Percentiles rank a stretch among this genome's conserved stretches.
phyloP scores from a whole-genome alignment of 2,888 invertebrate genomes.

The Hylaea fasciaria region DNA sequence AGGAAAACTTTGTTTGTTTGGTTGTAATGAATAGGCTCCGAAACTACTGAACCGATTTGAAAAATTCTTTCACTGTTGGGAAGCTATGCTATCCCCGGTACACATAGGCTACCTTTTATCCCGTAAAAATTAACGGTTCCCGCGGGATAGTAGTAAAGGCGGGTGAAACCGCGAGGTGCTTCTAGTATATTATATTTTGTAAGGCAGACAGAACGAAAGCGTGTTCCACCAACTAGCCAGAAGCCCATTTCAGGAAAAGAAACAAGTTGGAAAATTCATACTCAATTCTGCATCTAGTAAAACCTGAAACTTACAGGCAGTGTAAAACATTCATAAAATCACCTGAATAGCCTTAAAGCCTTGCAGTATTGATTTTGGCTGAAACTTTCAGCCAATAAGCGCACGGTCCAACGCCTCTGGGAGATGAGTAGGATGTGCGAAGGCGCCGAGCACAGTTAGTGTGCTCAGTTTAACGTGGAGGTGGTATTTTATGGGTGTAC shows the following conservation, averaged over 20 bases:
- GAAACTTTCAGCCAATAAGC: slow-evolving; percentile 54
- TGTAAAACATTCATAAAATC: slow-evolving; percentile 68
- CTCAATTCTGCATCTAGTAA: slow-evolving; percentile 32
- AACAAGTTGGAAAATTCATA: slow-evolving; percentile 20
- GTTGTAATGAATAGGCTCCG: no score
- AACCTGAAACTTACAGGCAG: slow-evolving; percentile 41
- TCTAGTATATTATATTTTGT: no score
- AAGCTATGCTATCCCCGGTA: no score
- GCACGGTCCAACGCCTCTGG: slow-evolving; percentile 54
- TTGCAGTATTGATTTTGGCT: slow-evolving; percentile 65
- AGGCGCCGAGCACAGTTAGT: slow-evolving; percentile 38
- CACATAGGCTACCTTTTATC: no score
- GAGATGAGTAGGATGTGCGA: slow-evolving; percentile 39
- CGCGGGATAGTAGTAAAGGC: no score
- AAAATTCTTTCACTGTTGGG: no score
- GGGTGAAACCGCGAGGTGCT: no score
- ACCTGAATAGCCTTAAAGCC: slow-evolving; percentile 14
- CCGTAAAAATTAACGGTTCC: no score
- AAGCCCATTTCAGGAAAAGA: background rate
- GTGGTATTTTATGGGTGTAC: slow-evolving; percentile 16
- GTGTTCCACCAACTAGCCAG: background rate
- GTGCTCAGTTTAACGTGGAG: slow-evolving; percentile 35
- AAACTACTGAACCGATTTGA: no score
- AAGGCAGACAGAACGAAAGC: background rate
- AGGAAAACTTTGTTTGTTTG: no score